A percentile compares a stretch with the other conserved stretches of the same genome.
Evolutionary conservation across 2,888 invertebrate species (phyloP).

Genomic region (Eilema caniola): DNA sequence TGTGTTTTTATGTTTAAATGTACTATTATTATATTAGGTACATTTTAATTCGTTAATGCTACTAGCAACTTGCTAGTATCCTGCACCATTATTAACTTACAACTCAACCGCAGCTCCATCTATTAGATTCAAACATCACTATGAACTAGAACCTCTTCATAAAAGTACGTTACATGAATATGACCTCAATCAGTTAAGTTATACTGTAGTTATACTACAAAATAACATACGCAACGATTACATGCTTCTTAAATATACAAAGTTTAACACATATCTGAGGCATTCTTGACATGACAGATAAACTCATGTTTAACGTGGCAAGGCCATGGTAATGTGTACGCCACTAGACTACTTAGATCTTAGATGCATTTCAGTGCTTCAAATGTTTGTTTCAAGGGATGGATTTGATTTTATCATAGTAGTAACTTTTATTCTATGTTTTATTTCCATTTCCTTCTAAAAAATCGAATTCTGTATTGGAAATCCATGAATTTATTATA

Average conservation of each 20-base stretch:
- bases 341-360: not conserved
- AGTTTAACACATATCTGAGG: not conserved
- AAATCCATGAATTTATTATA: not conserved
- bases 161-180: not conserved
- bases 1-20: no score
- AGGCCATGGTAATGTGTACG: not conserved
- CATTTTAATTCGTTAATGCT: no score
- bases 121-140: no score
- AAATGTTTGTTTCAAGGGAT: no score
- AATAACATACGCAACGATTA: not conserved
- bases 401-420: not conserved
- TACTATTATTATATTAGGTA: no score
- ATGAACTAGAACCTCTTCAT: no score
- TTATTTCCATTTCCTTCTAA: not conserved
- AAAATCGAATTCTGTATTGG: not conserved
- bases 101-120: no score
- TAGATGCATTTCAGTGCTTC: not conserved
- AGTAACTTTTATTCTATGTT: not conserved
- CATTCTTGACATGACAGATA: not conserved
- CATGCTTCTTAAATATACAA: not conserved
- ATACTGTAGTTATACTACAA: not conserved
- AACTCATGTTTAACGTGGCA: not conserved
- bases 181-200: not conserved
- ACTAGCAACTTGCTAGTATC: no score
- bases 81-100: no score